Evolutionary conservation across 2,113 vertebrate species (phyloP).

Genomic region (Amazona vittata): DNA sequence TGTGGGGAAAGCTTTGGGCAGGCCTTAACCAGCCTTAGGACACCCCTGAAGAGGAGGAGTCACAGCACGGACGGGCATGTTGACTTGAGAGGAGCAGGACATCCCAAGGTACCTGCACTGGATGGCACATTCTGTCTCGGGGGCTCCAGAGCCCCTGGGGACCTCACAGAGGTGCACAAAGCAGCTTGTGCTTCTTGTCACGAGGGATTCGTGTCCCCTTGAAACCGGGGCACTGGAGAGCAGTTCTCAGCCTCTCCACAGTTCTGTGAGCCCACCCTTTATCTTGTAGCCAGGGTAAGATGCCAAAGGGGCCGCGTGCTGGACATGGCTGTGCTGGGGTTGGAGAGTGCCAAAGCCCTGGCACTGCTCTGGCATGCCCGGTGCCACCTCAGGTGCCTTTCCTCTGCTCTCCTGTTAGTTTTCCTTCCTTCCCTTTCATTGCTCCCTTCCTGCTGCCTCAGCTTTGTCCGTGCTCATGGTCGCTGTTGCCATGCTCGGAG

Average conservation of each 20-base stretch:
- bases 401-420: not conserved
- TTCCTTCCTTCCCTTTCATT: not conserved
- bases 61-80: fast-evolving
- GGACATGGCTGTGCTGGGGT: fast-evolving
- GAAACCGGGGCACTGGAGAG: not conserved
- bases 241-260: not conserved
- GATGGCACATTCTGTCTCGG: not conserved
- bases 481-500: not conserved
- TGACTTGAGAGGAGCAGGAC: not conserved
- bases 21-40: not conserved
- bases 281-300: not conserved
- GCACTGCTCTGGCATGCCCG: fast-evolving
- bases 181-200: fast-evolving
- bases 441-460: not conserved
- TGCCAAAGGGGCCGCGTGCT: not conserved
- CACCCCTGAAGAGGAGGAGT: not conserved
- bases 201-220: not conserved
- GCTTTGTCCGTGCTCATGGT: not conserved
- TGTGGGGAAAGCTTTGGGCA: not conserved
- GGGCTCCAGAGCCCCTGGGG: not conserved
- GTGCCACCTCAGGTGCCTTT: not conserved
- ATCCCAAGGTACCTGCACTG: not conserved
- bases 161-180: not conserved
- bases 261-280: not conserved
- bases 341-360: not conserved